Conservation (phyloP, 1,140 invertebrate species). For the Dreissena rostriformis region DNA sequence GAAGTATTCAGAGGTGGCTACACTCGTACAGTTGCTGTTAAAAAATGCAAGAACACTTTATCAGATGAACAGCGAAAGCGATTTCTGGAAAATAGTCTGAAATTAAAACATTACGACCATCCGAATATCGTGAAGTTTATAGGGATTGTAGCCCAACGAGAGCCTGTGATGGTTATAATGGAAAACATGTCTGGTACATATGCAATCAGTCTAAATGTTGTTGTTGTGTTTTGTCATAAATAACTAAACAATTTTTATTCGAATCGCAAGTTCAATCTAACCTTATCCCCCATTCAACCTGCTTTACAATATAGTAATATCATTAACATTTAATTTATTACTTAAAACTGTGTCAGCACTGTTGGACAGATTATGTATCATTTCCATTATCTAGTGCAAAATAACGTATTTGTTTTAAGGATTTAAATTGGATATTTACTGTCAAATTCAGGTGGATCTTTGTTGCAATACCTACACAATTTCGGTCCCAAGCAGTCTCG, state of each 20-base stretch:
- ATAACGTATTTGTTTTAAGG: no score
- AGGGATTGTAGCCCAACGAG: conserved; percentile 98
- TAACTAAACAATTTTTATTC: no score
- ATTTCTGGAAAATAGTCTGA: conserved; percentile 97
- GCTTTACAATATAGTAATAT: no score
- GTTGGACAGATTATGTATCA: no score
- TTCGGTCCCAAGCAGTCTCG: conserved; percentile 84
- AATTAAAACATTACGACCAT: conserved; percentile 98
- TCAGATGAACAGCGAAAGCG: conserved; percentile 98
- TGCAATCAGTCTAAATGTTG: not conserved
- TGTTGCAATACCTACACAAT: conserved; percentile 93
- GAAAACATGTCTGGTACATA: conserved; percentile 93
- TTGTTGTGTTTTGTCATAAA: no score
- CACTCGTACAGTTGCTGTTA: conserved; percentile 95
- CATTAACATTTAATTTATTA: no score
- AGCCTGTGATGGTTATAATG: conserved; percentile 99
- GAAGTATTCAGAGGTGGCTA: conserved; percentile 96
- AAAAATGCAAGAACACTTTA: conserved; percentile 94
- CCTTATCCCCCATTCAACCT: no score
- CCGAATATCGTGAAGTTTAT: conserved; percentile 93
- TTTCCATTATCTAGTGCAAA: no score
- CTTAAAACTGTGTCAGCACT: no score
- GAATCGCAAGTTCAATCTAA: no score
- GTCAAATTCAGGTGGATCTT: conserved; percentile 88
- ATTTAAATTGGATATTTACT: no score